A percentile compares a stretch with the other conserved stretches of the same genome.
Evolutionary conservation across 1,140 invertebrate species (phyloP).

Genomic region (roundworm (Caenorhabditis elegans)): DNA sequence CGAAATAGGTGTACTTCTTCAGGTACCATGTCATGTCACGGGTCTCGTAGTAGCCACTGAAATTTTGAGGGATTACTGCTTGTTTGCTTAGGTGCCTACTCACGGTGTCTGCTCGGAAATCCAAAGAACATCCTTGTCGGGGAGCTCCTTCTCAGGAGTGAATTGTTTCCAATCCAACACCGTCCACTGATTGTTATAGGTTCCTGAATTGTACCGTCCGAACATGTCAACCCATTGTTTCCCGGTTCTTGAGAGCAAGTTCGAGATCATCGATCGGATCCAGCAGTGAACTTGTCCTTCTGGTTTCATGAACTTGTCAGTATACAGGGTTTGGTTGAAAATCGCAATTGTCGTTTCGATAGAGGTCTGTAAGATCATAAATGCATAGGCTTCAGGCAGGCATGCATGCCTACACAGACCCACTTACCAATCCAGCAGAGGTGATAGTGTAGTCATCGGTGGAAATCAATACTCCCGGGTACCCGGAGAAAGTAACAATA

Average conservation of each 20-base stretch:
- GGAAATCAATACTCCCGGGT: constrained; percentile 82
- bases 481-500: constrained; percentile 80
- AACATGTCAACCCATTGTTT: constrained; percentile 75
- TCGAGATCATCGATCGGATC: constrained; percentile 81
- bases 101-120: constrained; percentile 82
- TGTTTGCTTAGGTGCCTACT: constrained; percentile 67
- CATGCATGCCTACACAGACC: neutral
- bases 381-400: neutral
- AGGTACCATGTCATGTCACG: constrained; percentile 76
- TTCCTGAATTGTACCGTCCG: constrained; percentile 76
- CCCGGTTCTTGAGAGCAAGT: constrained; percentile 77
- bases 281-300: constrained; percentile 72
- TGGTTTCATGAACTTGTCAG: constrained; percentile 70
- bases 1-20: constrained; percentile 75
- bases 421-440: constrained; percentile 72
- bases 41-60: constrained; percentile 66
- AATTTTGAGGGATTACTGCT: constrained; percentile 30
- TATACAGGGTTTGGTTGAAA: constrained; percentile 73
- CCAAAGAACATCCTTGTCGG: constrained; percentile 73
- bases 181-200: constrained; percentile 86
- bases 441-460: constrained; percentile 83
- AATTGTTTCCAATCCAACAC: constrained; percentile 77
- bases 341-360: constrained; percentile 78
- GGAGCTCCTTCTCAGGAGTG: constrained; percentile 68
- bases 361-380: constrained; percentile 66